phyloP scores from a whole-genome alignment of 2,888 invertebrate genomes.

The Ceraclea dissimilis region DNA sequence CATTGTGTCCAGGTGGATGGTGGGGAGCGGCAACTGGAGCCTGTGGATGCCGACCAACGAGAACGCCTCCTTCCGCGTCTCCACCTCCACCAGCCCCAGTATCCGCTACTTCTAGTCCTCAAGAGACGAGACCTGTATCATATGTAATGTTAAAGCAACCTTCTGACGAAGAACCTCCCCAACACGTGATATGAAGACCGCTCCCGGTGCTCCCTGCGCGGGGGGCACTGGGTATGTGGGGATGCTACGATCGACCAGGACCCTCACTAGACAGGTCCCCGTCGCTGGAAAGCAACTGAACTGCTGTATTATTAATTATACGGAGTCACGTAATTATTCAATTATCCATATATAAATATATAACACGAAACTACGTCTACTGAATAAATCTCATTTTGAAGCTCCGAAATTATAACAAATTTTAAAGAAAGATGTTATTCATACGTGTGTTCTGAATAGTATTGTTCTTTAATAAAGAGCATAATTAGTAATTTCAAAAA shows the following conservation, averaged over 20 bases:
- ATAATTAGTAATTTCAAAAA: too few species aligned
- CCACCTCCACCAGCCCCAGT: constrained; percentile 30
- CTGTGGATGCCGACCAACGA: constrained; percentile 42
- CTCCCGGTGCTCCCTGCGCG: constrained; percentile 71
- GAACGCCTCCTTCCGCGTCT: constrained; percentile 39
- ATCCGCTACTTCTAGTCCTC: constrained; percentile 32
- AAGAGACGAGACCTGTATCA: constrained; percentile 46
- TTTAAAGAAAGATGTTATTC: too few species aligned
- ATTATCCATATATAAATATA: too few species aligned
- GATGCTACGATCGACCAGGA: constrained; percentile 36
- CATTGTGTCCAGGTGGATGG: constrained; percentile 31
- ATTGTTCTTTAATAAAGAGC: too few species aligned
- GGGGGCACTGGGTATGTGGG: constrained; percentile 42
- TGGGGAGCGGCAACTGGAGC: constrained; percentile 36
- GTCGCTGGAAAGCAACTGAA: constrained; percentile 22
- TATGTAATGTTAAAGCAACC: constrained; percentile 54
- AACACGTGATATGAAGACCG: constrained; percentile 79
- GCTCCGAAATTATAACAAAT: too few species aligned
- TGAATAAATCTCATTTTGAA: too few species aligned
- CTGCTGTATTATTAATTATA: too few species aligned
- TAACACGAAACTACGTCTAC: too few species aligned
- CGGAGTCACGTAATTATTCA: too few species aligned
- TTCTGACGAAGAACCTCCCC: constrained; percentile 46
- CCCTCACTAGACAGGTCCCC: constrained; percentile 30
- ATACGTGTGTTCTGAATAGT: too few species aligned